Evolutionary conservation across 1,140 invertebrate genomes (phyloP).

Genomic region (Solen grandis): DNA sequence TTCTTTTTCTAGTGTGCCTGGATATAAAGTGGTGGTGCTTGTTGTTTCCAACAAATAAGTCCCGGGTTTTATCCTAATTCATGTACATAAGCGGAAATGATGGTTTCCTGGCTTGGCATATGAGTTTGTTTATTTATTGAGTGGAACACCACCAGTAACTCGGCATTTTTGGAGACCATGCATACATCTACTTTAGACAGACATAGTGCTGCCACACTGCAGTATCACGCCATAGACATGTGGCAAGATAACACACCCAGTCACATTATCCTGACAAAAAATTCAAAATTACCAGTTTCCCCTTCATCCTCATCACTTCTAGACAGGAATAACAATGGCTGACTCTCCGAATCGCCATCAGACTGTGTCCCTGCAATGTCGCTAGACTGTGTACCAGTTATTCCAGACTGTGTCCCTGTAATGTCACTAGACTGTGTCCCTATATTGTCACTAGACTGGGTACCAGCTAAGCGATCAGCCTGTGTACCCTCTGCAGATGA

Average conservation of each 20-base stretch:
- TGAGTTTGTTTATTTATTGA: too few relatives aligned
- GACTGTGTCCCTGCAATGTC: not conserved
- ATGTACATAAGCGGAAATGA: too few relatives aligned
- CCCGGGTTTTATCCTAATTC: too few relatives aligned
- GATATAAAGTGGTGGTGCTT: too few relatives aligned
- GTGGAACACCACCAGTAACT: too few relatives aligned
- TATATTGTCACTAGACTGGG: not conserved
- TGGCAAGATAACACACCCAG: not conserved
- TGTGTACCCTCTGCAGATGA: not conserved
- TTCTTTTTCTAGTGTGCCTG: too few relatives aligned
- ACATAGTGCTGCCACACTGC: not conserved
- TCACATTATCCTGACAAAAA: not conserved
- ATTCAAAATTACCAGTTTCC: slow-evolving; percentile 4
- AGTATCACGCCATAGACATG: not conserved
- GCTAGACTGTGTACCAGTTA: not conserved
- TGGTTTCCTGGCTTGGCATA: too few relatives aligned
- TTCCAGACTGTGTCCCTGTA: not conserved
- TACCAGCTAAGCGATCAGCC: not conserved
- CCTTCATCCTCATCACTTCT: slow-evolving; percentile 48
- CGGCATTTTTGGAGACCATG: too few relatives aligned
- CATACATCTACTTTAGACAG: not conserved
- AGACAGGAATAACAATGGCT: slow-evolving; percentile 38
- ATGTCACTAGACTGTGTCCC: not conserved
- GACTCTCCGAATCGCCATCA: slow-evolving; percentile 5
- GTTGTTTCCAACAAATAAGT: too few relatives aligned